Evolutionary conservation across 2,888 invertebrate species (phyloP).

Genomic region (Lasioglossum lativentre): DNA sequence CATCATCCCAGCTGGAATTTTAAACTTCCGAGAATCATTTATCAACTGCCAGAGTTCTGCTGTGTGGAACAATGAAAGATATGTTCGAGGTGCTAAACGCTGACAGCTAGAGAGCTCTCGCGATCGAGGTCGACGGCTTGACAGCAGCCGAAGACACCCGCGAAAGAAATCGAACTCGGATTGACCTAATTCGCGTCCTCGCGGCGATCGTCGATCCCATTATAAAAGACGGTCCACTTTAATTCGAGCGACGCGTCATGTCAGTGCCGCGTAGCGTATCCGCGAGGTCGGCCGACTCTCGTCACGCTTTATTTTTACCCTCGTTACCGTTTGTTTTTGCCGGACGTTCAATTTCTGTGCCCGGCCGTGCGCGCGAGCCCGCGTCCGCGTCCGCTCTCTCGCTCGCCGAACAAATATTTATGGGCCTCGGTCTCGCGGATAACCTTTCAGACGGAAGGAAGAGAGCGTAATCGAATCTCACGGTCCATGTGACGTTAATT

Average conservation of each 20-base stretch:
- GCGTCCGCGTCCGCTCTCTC: no score
- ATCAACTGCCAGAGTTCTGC: no score
- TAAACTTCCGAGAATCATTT: not conserved
- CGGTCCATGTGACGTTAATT: conserved; percentile 6
- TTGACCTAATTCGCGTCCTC: conserved; percentile 30
- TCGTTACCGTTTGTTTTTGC: not conserved
- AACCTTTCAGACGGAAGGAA: not conserved
- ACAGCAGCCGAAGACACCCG: not conserved
- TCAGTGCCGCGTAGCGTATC: not conserved
- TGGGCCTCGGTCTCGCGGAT: not conserved
- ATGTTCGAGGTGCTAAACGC: not conserved
- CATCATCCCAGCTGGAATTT: not conserved
- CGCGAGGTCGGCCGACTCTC: not conserved
- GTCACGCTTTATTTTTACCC: conserved; percentile 31
- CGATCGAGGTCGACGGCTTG: not conserved
- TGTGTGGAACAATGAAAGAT: not conserved
- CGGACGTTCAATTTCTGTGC: conserved; percentile 8
- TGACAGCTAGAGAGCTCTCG: not conserved
- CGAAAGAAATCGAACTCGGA: conserved; percentile 27
- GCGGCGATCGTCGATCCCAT: conserved; percentile 30
- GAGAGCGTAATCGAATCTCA: conserved; percentile 14
- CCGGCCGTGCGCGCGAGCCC: not conserved
- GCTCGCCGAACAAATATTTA: conserved; percentile 16
- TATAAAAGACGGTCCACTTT: conserved; percentile 52
- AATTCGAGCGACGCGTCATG: conserved; percentile 34